A percentile compares a stretch with the other conserved stretches of the same genome.
Evolutionary conservation across 2,888 invertebrate species (phyloP).

Genomic region (Amblyjoppa proteus): DNA sequence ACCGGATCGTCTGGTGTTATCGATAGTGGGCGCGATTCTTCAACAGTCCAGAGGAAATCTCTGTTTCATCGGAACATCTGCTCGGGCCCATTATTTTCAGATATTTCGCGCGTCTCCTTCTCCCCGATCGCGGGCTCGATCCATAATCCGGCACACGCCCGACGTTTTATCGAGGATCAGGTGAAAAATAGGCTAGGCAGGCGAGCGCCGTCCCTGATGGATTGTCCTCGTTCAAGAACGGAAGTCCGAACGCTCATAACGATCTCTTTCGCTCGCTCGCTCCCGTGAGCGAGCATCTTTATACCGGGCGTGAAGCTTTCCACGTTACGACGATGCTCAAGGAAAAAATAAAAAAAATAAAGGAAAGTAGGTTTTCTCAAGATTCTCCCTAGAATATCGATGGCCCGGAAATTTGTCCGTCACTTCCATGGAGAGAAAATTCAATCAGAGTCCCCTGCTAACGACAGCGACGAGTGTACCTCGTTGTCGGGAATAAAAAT

Average conservation of each 20-base stretch:
- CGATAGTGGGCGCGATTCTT: background rate
- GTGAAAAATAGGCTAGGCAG: conserved; percentile 65
- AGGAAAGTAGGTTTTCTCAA: background rate
- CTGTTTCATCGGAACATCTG: conserved; percentile 68
- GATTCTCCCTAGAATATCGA: conserved; percentile 52
- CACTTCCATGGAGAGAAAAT: conserved; percentile 25
- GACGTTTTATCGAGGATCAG: conserved; percentile 65
- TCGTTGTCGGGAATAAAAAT: conserved; percentile 15
- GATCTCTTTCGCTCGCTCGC: conserved; percentile 28
- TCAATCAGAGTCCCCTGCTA: conserved; percentile 24
- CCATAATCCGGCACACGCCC: conserved; percentile 18
- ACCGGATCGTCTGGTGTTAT: background rate
- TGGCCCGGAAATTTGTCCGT: conserved; percentile 48
- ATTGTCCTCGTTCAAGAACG: conserved; percentile 55
- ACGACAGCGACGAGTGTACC: conserved; percentile 25
- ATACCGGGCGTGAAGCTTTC: conserved; percentile 35
- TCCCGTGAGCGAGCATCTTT: conserved; percentile 18
- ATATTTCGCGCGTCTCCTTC: conserved; percentile 67
- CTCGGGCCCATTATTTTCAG: conserved; percentile 71
- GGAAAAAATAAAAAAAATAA: conserved; percentile 24
- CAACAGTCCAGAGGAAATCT: conserved; percentile 3
- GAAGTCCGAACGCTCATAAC: conserved; percentile 42
- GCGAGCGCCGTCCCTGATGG: conserved; percentile 64
- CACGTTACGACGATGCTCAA: conserved; percentile 5
- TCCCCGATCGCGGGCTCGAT: conserved; percentile 23